Base-by-base conservation (phyloP, 2,113 vertebrate genomes). In the Limnothrissa miodon region DNA sequence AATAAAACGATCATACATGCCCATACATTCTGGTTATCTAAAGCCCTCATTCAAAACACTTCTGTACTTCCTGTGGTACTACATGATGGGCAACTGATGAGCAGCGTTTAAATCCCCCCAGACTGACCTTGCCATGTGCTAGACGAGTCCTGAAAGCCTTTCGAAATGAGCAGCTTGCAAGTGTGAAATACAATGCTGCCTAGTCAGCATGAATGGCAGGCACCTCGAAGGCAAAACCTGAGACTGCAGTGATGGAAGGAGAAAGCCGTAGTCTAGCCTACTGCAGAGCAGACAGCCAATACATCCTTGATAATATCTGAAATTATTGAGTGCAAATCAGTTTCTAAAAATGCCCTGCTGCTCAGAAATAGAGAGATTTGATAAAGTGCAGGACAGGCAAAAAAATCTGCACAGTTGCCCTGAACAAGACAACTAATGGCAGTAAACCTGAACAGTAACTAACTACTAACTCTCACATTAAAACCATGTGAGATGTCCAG, bases 111-210 rank as follows among this genome's bases (percentile, higher is more conserved):
- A 81, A 25, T 25, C 39, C 51, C 83, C 81, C 25, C 23, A 42
- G 56, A 44, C 81, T 86, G 85, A 86, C 83, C 70, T 45, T 81
- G 84, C 23, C 62, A 48, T 45, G 78, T 79, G 51, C n/a, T 5
- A 82, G 80, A 51, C 19, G 81, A 74, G 29, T 74, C 66, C 66
- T 74, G 11, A 74, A 70, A 70, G 62, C 62, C 62, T 15, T 25
- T 11, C 36, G 29, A 70, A 70, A 70, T 10, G 62, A 82, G 66
- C 6, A 66, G 83, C 46, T 7, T 53, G 53, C 23, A 39, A 15
- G 70, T 51, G 81, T 21, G 44, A 62, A 85, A 89, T 83, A 51
- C 82, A 70, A 82, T 82, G 80, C 82, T 13, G 82, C 82, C 80
- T 29, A 80, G 1, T 79, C 23, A 17, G 29, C 80, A 62, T 2